These are phyloP conservation scores for Anthoscopus minutus DNA, from an alignment of 2,113 vertebrate genomes.

Conservation along the genomic window DNA sequence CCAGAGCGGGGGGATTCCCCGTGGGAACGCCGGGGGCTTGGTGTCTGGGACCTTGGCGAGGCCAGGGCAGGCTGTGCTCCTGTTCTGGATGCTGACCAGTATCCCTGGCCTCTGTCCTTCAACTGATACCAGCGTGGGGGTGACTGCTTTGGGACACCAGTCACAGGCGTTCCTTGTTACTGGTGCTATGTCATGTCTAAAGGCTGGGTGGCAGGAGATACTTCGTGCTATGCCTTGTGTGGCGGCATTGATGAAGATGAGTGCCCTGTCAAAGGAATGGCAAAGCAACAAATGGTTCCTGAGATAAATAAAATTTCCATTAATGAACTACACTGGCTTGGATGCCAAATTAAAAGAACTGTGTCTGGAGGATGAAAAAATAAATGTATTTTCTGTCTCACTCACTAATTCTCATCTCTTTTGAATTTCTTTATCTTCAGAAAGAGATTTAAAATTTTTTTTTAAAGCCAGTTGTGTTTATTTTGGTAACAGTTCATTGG, in stretches of 20 bases:
- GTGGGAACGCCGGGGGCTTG: background rate
- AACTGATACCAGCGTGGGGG: background rate
- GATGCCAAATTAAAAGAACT: slow-evolving; percentile 30
- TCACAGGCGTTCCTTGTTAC: background rate
- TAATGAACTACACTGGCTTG: slow-evolving; percentile 11
- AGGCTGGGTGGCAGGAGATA: background rate
- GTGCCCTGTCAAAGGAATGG: slow-evolving; percentile 27
- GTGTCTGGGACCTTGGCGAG: background rate
- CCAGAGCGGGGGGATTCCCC: background rate
- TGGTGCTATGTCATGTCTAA: background rate
- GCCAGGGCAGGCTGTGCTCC: background rate
- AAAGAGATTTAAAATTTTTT: slow-evolving; percentile 4
- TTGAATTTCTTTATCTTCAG: slow-evolving; percentile 38
- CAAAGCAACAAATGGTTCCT: background rate
- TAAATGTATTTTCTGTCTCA: background rate
- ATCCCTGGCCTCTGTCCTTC: background rate
- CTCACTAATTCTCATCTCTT: background rate
- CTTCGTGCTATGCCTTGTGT: background rate
- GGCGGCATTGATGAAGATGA: slow-evolving; percentile 26
- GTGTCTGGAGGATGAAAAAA: slow-evolving; percentile 33
- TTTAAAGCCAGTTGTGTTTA: slow-evolving; percentile 35
- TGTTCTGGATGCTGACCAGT: background rate
- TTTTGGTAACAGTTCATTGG: slow-evolving; percentile 53
- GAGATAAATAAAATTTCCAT: slow-evolving; percentile 51
- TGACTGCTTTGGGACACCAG: background rate